Percentiles rank a stretch among this genome's conserved stretches.
Conservation (phyloP, 1,140 invertebrate species). For the Trichonephila clavipes region DNA sequence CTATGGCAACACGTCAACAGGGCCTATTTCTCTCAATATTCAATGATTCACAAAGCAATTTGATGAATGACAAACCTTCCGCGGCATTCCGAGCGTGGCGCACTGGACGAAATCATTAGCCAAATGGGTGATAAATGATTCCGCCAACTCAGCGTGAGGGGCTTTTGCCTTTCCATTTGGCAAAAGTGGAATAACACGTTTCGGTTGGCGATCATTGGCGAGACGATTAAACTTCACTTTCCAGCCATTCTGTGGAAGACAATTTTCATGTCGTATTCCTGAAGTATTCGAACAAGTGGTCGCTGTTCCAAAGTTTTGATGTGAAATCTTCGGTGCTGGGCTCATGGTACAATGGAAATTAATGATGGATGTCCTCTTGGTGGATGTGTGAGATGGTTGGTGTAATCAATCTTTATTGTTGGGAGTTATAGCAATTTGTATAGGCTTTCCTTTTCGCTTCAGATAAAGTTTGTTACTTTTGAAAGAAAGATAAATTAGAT, state of each 20-base stretch:
- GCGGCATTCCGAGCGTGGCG: neutral
- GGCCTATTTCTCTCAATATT: conserved; percentile 21
- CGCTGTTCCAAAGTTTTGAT: neutral
- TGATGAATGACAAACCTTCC: conserved; percentile 29
- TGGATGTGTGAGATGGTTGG: neutral
- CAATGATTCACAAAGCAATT: conserved; percentile 35
- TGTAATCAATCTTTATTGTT: neutral
- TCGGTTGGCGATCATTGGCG: neutral
- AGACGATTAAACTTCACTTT: neutral
- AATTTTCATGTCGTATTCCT: conserved; percentile 20
- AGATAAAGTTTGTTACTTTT: too few species aligned
- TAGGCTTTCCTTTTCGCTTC: too few species aligned
- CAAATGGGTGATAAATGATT: conserved; percentile 52
- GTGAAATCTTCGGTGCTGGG: neutral
- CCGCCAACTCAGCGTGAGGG: conserved; percentile 22
- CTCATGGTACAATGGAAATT: neutral
- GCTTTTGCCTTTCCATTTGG: conserved; percentile 2
- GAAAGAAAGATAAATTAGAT: too few species aligned
- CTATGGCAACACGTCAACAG: conserved; percentile 35
- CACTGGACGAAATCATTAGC: conserved; percentile 44
- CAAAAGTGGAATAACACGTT: neutral
- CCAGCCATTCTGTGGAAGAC: neutral
- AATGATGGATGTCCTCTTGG: neutral
- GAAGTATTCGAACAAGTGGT: conserved; percentile 1
- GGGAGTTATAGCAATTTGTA: too few species aligned